Base-by-base conservation (phyloP, 2,797 vertebrate genomes). In the Cossypha polioptera region DNA sequence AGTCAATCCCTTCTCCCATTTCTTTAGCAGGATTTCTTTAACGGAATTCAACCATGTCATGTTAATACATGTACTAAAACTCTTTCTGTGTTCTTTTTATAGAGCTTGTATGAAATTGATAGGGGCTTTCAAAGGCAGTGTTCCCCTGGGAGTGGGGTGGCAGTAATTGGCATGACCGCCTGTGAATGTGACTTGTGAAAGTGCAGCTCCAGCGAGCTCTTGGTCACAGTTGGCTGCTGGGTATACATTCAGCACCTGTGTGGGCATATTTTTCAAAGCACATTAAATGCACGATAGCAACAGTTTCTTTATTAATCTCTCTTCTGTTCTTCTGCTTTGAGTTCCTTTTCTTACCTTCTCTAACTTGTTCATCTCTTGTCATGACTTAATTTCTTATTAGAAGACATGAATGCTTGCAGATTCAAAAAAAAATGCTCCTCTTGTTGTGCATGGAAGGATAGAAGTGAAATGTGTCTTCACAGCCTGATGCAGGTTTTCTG, bases 71-170 rank as follows among this genome's bases (percentile, higher is more conserved):
- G 31, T 73, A 33, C 61, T 78, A 67, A 63, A 76, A 51, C 65
- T 36, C 61, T 45, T 84, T 33, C 75, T 5, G 1, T 67, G 36
- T 33, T 90, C 88, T 94, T 92, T 94, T 93, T 79, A 86, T 95
- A 94, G 81, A 16, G 12, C 47, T n/a, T 10, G 4, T 59, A 9
- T 92, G 87, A 95, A 96, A 90, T 22, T 10, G 82, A 95, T 90
- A 92, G 6, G 62, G 51, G 24, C 43, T 88, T 86, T 94, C 88
- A 82, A 63, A 86, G 87, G 86, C 77, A 18, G 0, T 57, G 50
- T 15, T 69, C 36, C 83, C 38, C 19, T 33, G 73, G 69, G 33
- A 90, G 57, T 22, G 45, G 45, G 22, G 61, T 0, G 28, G 50
- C 58, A 61, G 58, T 75, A 73, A 92, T n/a, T 94, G 4, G 1